A percentile compares a stretch with the other conserved stretches of the same genome.
phyloP scores from a whole-genome alignment of 2,797 vertebrate species.

The Nannoperca obscura region DNA sequence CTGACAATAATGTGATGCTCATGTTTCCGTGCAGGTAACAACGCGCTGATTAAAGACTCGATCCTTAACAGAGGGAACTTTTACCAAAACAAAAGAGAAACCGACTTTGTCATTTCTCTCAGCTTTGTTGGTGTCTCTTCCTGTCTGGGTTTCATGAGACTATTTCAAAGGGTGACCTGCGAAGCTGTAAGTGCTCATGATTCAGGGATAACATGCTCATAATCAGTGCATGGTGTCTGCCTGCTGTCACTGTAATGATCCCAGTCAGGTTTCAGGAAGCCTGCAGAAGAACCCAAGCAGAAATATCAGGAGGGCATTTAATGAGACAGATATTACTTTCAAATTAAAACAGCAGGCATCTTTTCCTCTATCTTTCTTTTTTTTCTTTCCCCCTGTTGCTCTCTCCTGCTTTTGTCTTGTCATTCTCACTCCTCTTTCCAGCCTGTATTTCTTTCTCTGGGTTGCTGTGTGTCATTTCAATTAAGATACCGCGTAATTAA shows the following conservation, averaged over 20 bases:
- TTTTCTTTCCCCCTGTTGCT: not conserved
- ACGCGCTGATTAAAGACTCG: not conserved
- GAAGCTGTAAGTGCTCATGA: slow-evolving; percentile 8
- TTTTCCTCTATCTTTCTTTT: not conserved
- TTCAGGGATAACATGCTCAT: slow-evolving; percentile 13
- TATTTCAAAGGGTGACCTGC: not conserved
- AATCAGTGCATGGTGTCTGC: slow-evolving; percentile 12
- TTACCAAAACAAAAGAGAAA: not conserved
- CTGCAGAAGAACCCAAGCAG: slow-evolving; percentile 28
- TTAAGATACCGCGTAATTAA: slow-evolving; percentile 58
- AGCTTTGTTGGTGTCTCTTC: not conserved
- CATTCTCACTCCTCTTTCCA: slow-evolving; percentile 13
- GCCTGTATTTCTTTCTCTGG: slow-evolving; percentile 21
- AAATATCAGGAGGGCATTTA: slow-evolving; percentile 48
- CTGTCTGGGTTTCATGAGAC: slow-evolving; percentile 4
- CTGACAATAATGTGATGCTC: not conserved
- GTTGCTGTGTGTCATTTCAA: slow-evolving; percentile 51
- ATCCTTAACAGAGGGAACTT: not conserved
- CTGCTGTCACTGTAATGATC: slow-evolving; percentile 36
- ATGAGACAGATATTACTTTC: slow-evolving; percentile 48
- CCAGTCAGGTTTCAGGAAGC: slow-evolving; percentile 11
- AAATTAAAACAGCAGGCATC: slow-evolving; percentile 47
- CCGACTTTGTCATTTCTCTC: not conserved
- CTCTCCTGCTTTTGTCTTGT: slow-evolving; percentile 26
- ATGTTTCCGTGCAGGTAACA: no score